Evolutionary conservation across 2,797 vertebrate genomes (phyloP).

Genomic region (Botia kubotai): DNA sequence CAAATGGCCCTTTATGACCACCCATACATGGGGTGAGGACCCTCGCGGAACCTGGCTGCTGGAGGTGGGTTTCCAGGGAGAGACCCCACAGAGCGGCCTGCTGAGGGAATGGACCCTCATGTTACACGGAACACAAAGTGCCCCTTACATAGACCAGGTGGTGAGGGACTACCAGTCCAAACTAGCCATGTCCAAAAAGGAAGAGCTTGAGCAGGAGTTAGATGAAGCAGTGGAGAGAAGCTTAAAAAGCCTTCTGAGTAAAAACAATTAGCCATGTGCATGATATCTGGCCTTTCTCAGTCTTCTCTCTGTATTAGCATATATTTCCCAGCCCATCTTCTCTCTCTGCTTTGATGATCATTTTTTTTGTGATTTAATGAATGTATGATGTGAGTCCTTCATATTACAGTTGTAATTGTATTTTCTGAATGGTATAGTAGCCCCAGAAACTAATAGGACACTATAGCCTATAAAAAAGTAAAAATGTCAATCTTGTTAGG

Average conservation of each 20-base stretch:
- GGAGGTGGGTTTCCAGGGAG: constrained; percentile 90
- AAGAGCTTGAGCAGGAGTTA: constrained; percentile 97
- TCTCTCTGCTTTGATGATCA: constrained; percentile 61
- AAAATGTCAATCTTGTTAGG: neutral
- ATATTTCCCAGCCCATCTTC: constrained; percentile 24
- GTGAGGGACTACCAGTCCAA: constrained; percentile 99
- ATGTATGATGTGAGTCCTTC: constrained; percentile 78
- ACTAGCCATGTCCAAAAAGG: constrained; percentile 99
- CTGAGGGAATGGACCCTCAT: constrained; percentile 98
- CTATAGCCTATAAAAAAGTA: neutral
- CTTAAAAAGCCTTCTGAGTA: constrained; percentile 92
- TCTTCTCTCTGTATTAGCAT: constrained; percentile 31
- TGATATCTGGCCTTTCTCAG: constrained; percentile 43
- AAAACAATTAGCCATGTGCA: constrained; percentile 85
- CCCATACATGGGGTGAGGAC: constrained; percentile 99
- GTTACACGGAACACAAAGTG: constrained; percentile 97
- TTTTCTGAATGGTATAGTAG: constrained; percentile 65
- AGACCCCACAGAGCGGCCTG: constrained; percentile 84
- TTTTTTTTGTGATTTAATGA: constrained; percentile 73
- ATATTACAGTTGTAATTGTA: constrained; percentile 70
- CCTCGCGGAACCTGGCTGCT: constrained; percentile 94
- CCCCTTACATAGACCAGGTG: constrained; percentile 98
- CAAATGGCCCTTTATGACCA: constrained; percentile 99
- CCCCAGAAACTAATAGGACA: constrained; percentile 1
- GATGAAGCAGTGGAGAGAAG: constrained; percentile 97